Base-by-base conservation (phyloP, 2,113 vertebrate genomes). In the Microtus ochrogaster region DNA sequence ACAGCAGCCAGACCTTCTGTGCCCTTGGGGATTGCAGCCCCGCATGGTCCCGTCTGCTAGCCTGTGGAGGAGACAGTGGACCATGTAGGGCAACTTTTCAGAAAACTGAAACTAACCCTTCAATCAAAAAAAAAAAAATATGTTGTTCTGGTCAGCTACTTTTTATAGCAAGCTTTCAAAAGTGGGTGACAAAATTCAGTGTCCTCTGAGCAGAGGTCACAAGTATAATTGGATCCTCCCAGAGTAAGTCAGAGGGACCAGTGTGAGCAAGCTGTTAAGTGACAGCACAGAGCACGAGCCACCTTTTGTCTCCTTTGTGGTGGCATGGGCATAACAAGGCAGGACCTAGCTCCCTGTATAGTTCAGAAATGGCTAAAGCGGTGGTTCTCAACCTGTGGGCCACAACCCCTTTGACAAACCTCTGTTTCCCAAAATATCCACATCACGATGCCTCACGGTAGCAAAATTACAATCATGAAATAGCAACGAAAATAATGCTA, bases 81-180 rank as follows among this genome's bases (percentile, higher is more conserved):
- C 8, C 14, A 11, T 0, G 4, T 39, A 72, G 11, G 82, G 58
- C 72, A 49, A 5, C 33, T 94, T 92, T 82, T 95, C 66, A 81
- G 82, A 96, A 94, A 93, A 85, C 24, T 76, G 33, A 91, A 82
- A 72, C 44, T n/a, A 89, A 89, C 26, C 21, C n/a, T 94, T 92
- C 66, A 47, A 52, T 94, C 72, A 82, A 49, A 65, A 39, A 95
- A 95, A 63, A 52, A 14, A 14, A 52, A 13, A 47, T 1, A 36
- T 44, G 58, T 26, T 63, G 61, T 30, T 79, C 74, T 81, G 84
- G 88, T 74, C 78, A 87, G 73, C 87, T 90, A 5, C 92, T 85
- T 90, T 89, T 86, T 7, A 92, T 52, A 17, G 47, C 22, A 88
- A 88, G 41, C 4, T 70, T 97, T 95, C 74, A 84, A 68, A 94